These are phyloP conservation scores for Drosophila sucinea DNA, from an alignment of 1,140 invertebrate species.

Conservation along the genomic window DNA sequence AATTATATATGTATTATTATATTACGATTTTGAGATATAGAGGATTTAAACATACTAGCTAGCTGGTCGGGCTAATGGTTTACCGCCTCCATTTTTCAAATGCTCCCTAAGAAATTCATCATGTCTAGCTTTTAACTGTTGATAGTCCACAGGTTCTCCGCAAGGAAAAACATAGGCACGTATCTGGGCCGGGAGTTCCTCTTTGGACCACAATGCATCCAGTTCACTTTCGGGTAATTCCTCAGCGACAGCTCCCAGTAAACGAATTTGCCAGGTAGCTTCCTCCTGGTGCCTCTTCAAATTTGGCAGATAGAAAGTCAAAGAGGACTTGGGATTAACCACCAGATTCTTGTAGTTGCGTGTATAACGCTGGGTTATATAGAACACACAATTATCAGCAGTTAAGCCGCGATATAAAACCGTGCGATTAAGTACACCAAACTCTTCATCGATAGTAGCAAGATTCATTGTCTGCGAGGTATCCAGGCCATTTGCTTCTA, in stretches of 20 bases:
- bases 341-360: constrained; percentile 65
- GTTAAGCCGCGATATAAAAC: constrained; percentile 69
- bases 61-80: constrained; percentile 45
- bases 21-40: neutral
- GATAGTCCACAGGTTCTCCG: constrained; percentile 63
- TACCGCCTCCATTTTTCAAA: constrained; percentile 19
- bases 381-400: constrained; percentile 52
- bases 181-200: constrained; percentile 59
- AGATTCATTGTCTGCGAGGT: constrained; percentile 58
- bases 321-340: constrained; percentile 55
- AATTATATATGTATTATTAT: neutral
- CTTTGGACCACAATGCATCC: constrained; percentile 58
- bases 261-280: constrained; percentile 63
- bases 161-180: constrained; percentile 65
- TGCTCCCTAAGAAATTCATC: constrained; percentile 52
- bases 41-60: constrained; percentile 54
- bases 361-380: constrained; percentile 72
- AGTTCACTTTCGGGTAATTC: constrained; percentile 55
- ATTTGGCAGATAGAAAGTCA: constrained; percentile 55
- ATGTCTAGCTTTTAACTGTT: constrained; percentile 54
- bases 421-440: constrained; percentile 67
- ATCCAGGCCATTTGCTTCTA: constrained; percentile 5
- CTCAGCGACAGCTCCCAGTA: constrained; percentile 61
- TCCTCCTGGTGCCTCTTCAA: constrained; percentile 15
- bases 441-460: constrained; percentile 69